Percentiles rank a stretch among this genome's conserved stretches.
These are phyloP conservation scores for Alces alces DNA, from an alignment of 2,113 vertebrate genomes.

Conservation along the genomic window DNA sequence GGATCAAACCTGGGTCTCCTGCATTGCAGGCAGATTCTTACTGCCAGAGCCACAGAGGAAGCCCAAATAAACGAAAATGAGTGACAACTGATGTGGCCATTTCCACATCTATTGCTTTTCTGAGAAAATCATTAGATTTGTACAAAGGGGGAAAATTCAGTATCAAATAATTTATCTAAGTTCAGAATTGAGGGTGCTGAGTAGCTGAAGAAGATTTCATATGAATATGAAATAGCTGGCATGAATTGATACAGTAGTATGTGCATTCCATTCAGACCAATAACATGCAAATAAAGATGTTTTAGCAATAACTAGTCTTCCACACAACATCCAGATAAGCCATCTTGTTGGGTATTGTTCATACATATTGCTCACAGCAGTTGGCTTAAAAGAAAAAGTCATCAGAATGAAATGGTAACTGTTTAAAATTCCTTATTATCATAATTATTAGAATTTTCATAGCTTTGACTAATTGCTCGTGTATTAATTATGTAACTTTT, in stretches of 20 bases:
- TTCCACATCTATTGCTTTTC: background rate
- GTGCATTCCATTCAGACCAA: background rate
- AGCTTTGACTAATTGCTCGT: slow-evolving; percentile 29
- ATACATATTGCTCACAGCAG: background rate
- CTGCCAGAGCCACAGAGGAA: background rate
- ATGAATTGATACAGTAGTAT: background rate
- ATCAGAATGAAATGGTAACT: background rate
- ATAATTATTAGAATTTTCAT: slow-evolving; percentile 38
- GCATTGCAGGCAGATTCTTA: background rate
- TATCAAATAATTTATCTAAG: background rate
- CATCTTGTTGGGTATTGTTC: background rate
- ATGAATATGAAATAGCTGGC: background rate
- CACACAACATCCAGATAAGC: background rate
- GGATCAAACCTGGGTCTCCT: background rate
- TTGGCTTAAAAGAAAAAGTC: background rate
- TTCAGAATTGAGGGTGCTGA: background rate
- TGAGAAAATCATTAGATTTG: background rate
- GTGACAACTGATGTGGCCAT: background rate
- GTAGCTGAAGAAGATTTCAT: background rate
- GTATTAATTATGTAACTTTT: slow-evolving; percentile 46
- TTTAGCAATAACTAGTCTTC: background rate
- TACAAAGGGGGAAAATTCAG: background rate
- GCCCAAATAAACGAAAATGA: background rate
- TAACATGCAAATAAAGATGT: background rate
- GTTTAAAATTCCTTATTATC: slow-evolving; percentile 38